Percentiles rank a stretch among this genome's conserved stretches.
These are phyloP conservation scores for Fistularia commersonii DNA, from an alignment of 2,797 vertebrate species.

Conservation along the genomic window DNA sequence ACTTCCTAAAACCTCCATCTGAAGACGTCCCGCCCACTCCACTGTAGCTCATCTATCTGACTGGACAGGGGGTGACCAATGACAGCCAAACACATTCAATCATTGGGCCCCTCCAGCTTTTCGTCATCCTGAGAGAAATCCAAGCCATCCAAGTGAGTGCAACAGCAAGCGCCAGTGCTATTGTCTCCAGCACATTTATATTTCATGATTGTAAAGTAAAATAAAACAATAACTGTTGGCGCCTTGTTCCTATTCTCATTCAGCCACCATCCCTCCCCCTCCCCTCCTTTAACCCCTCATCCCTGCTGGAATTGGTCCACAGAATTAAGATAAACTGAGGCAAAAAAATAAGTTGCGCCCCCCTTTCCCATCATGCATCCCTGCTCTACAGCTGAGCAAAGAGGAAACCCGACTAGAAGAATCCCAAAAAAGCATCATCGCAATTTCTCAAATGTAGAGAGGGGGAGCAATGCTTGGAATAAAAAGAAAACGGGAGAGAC, in stretches of 20 bases:
- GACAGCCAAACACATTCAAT: conserved; percentile 80
- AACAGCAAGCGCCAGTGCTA: conserved; percentile 37
- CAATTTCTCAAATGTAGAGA: conserved; percentile 49
- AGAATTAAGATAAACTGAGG: conserved; percentile 56
- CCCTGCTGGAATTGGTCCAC: conserved; percentile 74
- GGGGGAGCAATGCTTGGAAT: conserved; percentile 26
- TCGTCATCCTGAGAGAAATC: conserved; percentile 80
- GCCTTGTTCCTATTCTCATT: conserved; percentile 49
- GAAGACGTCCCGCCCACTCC: conserved; percentile 54
- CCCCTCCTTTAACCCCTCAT: conserved; percentile 29
- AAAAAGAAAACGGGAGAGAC: conserved; percentile 18
- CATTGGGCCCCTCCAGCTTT: conserved; percentile 69
- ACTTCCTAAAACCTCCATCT: conserved; percentile 46
- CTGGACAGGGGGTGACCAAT: conserved; percentile 65
- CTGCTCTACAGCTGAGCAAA: conserved; percentile 62
- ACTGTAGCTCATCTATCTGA: conserved; percentile 57
- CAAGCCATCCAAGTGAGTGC: conserved; percentile 81
- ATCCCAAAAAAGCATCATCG: conserved; percentile 49
- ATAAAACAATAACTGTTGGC: conserved; percentile 52
- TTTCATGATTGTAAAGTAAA: conserved; percentile 67
- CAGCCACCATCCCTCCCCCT: conserved; percentile 31
- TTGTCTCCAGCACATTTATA: conserved; percentile 57
- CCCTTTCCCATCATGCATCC: conserved; percentile 59
- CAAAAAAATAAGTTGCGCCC: conserved; percentile 40
- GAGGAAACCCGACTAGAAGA: conserved; percentile 55